Evolutionary conservation across 2,888 invertebrate genomes (phyloP), one percentile per base, ranked within the genome.

Genomic region (Meandrusa payeni): DNA sequence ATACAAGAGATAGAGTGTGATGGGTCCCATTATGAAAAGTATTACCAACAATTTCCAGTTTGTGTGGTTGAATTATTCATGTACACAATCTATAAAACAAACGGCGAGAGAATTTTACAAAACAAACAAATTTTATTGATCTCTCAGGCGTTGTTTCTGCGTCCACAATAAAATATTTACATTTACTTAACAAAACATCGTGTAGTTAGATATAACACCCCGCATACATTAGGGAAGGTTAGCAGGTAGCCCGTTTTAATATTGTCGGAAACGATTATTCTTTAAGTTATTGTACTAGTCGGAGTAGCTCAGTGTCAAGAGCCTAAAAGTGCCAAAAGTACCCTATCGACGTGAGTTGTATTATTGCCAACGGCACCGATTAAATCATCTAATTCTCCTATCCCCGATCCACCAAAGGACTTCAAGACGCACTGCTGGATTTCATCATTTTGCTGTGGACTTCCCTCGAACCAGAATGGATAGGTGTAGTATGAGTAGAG

Each of bases 51-150:
- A 80, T 59, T 71, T 73, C 65, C 76, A 76, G 76, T 77, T 77
- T 69, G 67, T 66, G 63, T 63, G 58, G 71, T 70, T 87, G 85
- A 86, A 87, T 86, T 70, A 86, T 87, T 85, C 85, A 86, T 85
- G 69, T 69, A 72, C 67, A 77, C 80, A 82, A 86, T 83, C 85
- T 85, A 85, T 86, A 83, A 76, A 76, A 62, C 80, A 79, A 78
- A 76, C 76, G 77, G 74, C 70, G 64, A 76, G 78, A 76, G 76
- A 77, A 76, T 85, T 86, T 86, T 81, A 83, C 80, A 82, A 75
- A 85, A 82, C 76, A 87, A 86, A 86, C 85, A 83, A 86, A 86
- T 86, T 85, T 86, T 86, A 87, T 86, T 85, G 87, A 86, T 86
- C 87, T 86, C 87, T 57, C 73, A 74, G 85, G 87, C 78, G 75